phyloP scores from a whole-genome alignment of 2,888 invertebrate genomes.

The Diplazon laetatorius region DNA sequence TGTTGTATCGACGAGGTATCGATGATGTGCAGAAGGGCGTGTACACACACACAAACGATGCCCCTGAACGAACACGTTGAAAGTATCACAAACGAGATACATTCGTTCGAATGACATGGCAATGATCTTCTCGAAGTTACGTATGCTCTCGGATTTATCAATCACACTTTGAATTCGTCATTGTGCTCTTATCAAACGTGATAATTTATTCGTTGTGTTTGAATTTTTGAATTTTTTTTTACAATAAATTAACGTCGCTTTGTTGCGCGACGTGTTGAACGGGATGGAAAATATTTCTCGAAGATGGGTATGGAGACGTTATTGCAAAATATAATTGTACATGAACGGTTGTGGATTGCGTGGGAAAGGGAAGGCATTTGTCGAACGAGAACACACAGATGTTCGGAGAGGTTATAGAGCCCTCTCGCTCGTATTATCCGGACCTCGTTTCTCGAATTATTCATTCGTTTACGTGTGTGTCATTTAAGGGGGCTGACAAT shows the following conservation, averaged over 20 bases:
- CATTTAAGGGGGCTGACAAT: neutral
- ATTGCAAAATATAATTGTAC: constrained; percentile 10
- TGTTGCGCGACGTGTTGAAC: no score
- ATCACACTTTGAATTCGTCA: neutral
- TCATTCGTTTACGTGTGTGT: neutral
- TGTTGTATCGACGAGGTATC: constrained; percentile 33
- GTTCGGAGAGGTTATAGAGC: neutral
- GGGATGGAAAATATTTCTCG: neutral
- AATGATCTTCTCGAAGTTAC: constrained; percentile 8
- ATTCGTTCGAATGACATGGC: constrained; percentile 16
- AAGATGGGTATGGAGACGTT: neutral
- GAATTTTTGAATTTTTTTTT: no score
- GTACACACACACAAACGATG: no score
- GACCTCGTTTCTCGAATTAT: neutral
- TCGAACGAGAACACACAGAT: constrained; percentile 38
- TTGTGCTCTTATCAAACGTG: neutral
- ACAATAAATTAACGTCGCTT: no score
- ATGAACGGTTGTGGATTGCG: constrained; percentile 44
- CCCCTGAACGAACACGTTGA: constrained; percentile 48
- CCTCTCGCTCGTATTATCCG: neutral
- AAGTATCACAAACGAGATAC: constrained; percentile 46
- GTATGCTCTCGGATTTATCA: neutral
- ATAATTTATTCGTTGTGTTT: no score
- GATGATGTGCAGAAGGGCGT: constrained; percentile 27
- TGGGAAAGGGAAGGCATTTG: constrained; percentile 66